Base-by-base conservation (phyloP, 2,888 invertebrate species). In the Andrena bucephala region DNA sequence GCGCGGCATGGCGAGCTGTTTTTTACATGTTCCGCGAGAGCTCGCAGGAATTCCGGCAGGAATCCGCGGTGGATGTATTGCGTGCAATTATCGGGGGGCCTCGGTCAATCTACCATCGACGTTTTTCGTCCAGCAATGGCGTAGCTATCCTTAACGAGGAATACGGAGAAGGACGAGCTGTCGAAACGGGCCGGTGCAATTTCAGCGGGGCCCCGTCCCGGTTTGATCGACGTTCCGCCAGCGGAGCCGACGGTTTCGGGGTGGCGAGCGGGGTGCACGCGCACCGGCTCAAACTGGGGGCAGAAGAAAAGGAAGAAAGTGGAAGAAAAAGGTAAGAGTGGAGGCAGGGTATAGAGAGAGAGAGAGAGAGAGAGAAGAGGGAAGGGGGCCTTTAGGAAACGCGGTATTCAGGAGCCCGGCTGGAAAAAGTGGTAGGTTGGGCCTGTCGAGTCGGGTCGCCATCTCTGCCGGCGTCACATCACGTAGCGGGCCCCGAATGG, bases 391-490 rank as follows among this genome's bases (percentile, higher is more conserved):
- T 92, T 91, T 91, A 90, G 91, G 89, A 90, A 90, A 90, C 83
- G 85, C 82, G 88, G 88, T 85, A 91, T 90, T 87, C 87, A 77
- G 85, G 87, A 77, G 84, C 85, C 83, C 76, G 81, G 85, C 33
- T 76, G 89, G 89, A 92, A 92, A 92, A 92, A 92, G 91, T 91
- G 90, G 92, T 89, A 89, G 86, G 88, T 77, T 81, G 88, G 86
- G 84, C 88, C 84, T 84, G 87, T 75, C 81, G 67, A 79, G 87
- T 75, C 83, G 67, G 77, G 87, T 85, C 88, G 91, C 89, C 88
- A 89, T 90, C 87, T 88, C 87, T 74, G 84, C 78, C 87, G 84
- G 87, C 91, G 89, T 89, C 88, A 81, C 88, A 81, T 90, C 88
- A 89, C 90, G 85, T 89, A 87, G 80, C 76, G 80, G 83, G 75